These are phyloP conservation scores for Gavia stellata DNA, from an alignment of 2,113 vertebrate genomes.

Conservation along the genomic window DNA sequence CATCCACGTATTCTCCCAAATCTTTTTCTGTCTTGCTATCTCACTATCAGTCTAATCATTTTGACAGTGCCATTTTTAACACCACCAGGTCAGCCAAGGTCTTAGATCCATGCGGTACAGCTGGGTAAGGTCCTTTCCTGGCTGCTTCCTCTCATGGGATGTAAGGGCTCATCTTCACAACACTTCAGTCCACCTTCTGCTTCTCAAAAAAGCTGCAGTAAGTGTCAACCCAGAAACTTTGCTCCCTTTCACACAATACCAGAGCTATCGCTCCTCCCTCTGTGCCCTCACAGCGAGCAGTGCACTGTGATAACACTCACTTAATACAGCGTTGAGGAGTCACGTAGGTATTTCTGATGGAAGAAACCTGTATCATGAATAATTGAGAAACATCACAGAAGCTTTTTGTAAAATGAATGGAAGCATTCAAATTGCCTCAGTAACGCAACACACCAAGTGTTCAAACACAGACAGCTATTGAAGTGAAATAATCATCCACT, in stretches of 20 bases:
- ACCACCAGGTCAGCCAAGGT: no score
- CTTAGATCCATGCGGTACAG: background rate
- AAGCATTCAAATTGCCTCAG: background rate
- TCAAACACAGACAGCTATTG: background rate
- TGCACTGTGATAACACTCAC: accelerated
- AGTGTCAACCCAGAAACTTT: background rate
- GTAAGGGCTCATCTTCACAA: background rate
- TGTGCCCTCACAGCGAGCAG: accelerated
- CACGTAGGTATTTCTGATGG: background rate
- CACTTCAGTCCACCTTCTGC: no score
- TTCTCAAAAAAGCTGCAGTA: background rate
- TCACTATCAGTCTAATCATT: no score
- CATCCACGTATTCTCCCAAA: background rate
- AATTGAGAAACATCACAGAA: background rate
- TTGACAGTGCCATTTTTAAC: background rate
- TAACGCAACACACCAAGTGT: background rate
- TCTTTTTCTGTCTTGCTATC: background rate
- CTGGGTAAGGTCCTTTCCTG: background rate
- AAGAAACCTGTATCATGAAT: conserved; percentile 30
- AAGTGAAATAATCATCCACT: background rate
- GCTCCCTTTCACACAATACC: background rate
- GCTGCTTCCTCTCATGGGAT: background rate
- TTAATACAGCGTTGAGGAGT: accelerated
- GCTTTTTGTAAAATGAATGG: background rate
- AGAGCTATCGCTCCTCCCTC: background rate